Base-by-base conservation (phyloP, 2,797 vertebrate genomes). In the Mormyrus hasselquistii region DNA sequence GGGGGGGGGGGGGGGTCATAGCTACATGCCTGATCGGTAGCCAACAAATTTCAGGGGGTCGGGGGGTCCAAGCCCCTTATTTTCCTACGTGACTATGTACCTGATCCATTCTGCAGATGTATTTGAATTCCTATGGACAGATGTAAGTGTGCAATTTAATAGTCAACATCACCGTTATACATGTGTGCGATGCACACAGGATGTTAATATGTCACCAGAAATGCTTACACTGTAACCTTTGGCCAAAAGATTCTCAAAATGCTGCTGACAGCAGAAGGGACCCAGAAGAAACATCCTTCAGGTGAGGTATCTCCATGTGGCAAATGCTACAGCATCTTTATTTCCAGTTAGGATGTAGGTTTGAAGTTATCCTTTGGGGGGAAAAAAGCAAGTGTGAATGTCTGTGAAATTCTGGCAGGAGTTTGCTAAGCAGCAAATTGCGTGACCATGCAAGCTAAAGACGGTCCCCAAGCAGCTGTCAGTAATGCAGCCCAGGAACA, bases 141-240 rank as follows among this genome's bases (percentile, higher is more conserved):
- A 41, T 41, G 34, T 8, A 76, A 76, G 73, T 44, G 38, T n/a
- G 16, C 25, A 14, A 79, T 79, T 16, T 38, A 44, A 41, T 19
- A 41, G 34, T 44, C 38, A 2, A 38, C 73, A 79, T 79, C 38
- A 38, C 73, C 44, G 5, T 44, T 41, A 22, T 49, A 84, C 44
- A 25, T 25, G 84, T 55, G 14, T 59, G 8, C 57, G 3, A 83
- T 57, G 92, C 90, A 91, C 91, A 90, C 90, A 57, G 44, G 92
- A 94, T 92, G 93, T 95, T 95, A 94, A 94, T 94, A 89, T 91
- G 90, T 95, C 92, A 96, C 93, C 90, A 93, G 90, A 89, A 53
- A 88, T 38, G 91, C 59, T 90, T 87, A 47, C 62, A 59, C 88
- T 85, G 9, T 93, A 92, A 94, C 92, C 94, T 94, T 95, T 94